Conservation (phyloP, 2,888 invertebrate genomes). For the Drosophila emarginata region DNA sequence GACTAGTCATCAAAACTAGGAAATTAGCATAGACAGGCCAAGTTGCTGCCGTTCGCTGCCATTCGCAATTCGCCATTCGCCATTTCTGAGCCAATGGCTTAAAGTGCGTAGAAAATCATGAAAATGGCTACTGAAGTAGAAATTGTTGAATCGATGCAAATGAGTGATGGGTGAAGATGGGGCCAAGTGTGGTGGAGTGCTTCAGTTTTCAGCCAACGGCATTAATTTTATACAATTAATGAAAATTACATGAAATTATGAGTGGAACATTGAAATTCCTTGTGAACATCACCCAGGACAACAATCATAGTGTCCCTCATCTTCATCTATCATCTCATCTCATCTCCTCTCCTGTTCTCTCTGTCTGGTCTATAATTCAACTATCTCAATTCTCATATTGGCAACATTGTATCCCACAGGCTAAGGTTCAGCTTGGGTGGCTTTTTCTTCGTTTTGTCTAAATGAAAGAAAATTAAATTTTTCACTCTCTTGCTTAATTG, state of each 20-base stretch:
- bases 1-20: constrained; percentile 58
- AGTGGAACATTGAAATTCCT: constrained; percentile 73
- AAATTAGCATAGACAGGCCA: constrained; percentile 67
- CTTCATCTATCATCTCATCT: constrained; percentile 37
- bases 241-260: constrained; percentile 74
- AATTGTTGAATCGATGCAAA: constrained; percentile 17
- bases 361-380: constrained; percentile 14
- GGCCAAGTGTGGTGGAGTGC: constrained; percentile 1
- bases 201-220: constrained; percentile 46
- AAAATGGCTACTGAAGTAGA: constrained; percentile 71
- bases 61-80: constrained; percentile 37
- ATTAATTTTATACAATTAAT: constrained; percentile 77
- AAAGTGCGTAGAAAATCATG: constrained; percentile 59
- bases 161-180: constrained; percentile 16
- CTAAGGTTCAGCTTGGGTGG: constrained; percentile 42
- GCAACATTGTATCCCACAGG: not conserved
- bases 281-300: constrained; percentile 75
- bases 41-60: constrained; percentile 32
- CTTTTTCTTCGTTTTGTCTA: constrained; percentile 37
- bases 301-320: constrained; percentile 41
- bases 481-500: constrained; percentile 76
- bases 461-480: constrained; percentile 79
- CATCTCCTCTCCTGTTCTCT: not conserved
- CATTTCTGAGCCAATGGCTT: constrained; percentile 57
- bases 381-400: not conserved